Percentiles rank a stretch among this genome's conserved stretches.
These are phyloP conservation scores for Choristoneura fumiferana DNA, from an alignment of 1,140 invertebrate genomes.

Conservation along the genomic window DNA sequence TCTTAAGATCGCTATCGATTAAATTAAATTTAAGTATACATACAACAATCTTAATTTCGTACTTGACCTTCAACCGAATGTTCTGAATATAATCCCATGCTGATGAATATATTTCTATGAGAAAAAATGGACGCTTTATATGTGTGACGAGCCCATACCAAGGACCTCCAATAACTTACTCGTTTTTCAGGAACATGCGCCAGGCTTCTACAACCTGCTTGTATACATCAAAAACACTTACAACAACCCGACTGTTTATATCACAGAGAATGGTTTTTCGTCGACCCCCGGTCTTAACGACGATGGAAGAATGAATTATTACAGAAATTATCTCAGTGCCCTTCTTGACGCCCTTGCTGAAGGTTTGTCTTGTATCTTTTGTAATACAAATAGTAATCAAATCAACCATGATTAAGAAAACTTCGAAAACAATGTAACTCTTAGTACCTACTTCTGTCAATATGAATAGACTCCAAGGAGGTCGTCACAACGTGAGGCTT, in stretches of 20 bases:
- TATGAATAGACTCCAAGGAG: too few species aligned
- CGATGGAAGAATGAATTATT: constrained; percentile 57
- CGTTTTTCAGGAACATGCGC: constrained; percentile 15
- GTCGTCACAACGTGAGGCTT: too few species aligned
- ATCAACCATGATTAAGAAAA: too few species aligned
- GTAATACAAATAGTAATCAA: too few species aligned
- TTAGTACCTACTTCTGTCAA: too few species aligned
- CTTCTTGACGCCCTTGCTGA: constrained; percentile 35
- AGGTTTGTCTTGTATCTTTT: constrained; percentile 37
- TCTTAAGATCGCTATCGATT: background rate
- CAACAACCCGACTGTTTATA: constrained; percentile 77
- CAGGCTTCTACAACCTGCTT: constrained; percentile 44
- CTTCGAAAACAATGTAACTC: too few species aligned
- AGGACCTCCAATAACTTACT: background rate
- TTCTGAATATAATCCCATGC: background rate
- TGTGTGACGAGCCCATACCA: background rate
- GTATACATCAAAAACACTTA: constrained; percentile 62
- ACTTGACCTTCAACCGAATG: background rate
- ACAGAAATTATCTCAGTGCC: constrained; percentile 66
- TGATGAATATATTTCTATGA: too few species aligned
- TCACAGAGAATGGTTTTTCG: constrained; percentile 83
- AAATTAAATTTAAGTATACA: background rate
- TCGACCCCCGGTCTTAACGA: constrained; percentile 77
- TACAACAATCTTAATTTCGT: background rate
- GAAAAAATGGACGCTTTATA: too few species aligned